Percentiles rank a stretch among this genome's conserved stretches.
Evolutionary conservation across 2,797 vertebrate genomes (phyloP).

Genomic region (Monodelphis domestica): DNA sequence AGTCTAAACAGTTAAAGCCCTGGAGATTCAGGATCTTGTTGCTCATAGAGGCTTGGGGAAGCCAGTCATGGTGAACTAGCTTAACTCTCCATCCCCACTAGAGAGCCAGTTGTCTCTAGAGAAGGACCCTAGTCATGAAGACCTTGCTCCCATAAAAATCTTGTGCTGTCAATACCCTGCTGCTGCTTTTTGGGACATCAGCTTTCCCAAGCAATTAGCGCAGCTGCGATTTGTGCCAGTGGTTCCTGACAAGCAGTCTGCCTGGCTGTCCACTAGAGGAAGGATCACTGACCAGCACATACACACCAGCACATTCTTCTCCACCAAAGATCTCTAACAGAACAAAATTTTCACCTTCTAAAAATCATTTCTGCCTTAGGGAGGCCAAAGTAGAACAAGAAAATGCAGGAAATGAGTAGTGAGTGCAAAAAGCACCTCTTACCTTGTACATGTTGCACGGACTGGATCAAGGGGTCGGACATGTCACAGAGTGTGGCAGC

Average conservation of each 20-base stretch:
- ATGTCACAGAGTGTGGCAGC: slow-evolving; percentile 62
- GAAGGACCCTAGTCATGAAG: background rate
- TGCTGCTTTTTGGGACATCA: background rate
- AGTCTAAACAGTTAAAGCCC: background rate
- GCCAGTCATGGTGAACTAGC: background rate
- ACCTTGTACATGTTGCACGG: slow-evolving; percentile 68
- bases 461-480: slow-evolving; percentile 64
- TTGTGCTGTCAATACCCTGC: background rate
- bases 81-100: background rate
- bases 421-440: slow-evolving; percentile 16
- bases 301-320: slow-evolving; percentile 1
- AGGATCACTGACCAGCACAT: background rate
- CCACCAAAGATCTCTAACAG: background rate
- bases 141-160: background rate
- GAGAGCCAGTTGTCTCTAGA: background rate
- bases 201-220: background rate
- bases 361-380: background rate
- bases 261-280: background rate
- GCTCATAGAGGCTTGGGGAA: background rate
- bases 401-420: background rate
- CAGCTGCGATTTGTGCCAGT: background rate
- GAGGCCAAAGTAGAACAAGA: background rate
- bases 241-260: background rate
- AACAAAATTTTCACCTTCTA: background rate
- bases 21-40: background rate